Percentiles rank a stretch among this genome's conserved stretches.
Evolutionary conservation across 2,888 invertebrate genomes (phyloP).

Genomic region (Noctua fimbriata): DNA sequence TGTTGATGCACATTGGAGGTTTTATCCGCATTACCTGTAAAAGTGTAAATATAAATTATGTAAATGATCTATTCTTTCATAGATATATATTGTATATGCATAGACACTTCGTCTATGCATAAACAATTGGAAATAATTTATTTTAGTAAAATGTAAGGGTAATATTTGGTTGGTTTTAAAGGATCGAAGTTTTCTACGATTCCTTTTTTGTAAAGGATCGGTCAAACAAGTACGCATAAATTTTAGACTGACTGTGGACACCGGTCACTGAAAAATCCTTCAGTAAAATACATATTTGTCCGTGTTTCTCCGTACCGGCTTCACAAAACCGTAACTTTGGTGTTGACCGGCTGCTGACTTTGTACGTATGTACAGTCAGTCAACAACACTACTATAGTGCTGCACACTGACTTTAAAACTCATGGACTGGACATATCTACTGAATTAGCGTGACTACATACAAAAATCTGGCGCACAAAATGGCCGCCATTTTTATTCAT

Average conservation of each 20-base stretch:
- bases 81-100: neutral
- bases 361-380: neutral
- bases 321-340: neutral
- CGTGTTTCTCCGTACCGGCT: too few species aligned
- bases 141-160: neutral
- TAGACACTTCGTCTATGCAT: too few species aligned
- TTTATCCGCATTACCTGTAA: slow-evolving; percentile 96
- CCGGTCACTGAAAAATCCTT: neutral
- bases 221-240: neutral
- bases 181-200: too few species aligned
- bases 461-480: too few species aligned
- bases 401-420: neutral
- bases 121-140: too few species aligned
- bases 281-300: neutral
- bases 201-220: neutral
- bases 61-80: neutral
- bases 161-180: neutral
- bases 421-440: too few species aligned
- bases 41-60: neutral
- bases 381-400: neutral
- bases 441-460: too few species aligned
- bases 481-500: too few species aligned
- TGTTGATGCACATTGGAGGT: slow-evolving; percentile 98
- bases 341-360: neutral
- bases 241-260: neutral